Evolutionary conservation across 2,888 invertebrate species (phyloP), one percentile per base, ranked within the genome.

Genomic region (Lithophane socia): DNA sequence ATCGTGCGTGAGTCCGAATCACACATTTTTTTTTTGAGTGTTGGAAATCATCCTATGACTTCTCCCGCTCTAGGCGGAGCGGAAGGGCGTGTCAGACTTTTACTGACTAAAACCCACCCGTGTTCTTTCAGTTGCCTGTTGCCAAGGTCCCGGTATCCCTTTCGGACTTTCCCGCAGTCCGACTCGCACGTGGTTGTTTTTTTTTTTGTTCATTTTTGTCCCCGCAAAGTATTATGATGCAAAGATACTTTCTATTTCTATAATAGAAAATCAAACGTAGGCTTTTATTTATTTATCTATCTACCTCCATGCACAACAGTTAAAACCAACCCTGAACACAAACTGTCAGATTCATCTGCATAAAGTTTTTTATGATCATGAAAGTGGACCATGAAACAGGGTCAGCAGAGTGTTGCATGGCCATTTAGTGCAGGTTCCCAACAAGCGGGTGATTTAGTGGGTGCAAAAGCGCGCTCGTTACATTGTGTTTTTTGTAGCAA

Each of bases 371-470:
- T 85, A 82, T 70, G 72, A n/a, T 44, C 74, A n/a, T 42, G 58
- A 75, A 85, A 78, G 69, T 77, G 68, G 60, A 56, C 58, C 65
- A 72, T 69, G 73, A 75, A 86, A 86, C 63, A 72, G 66, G 80
- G 85, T 74, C 85, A 82, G 61, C 67, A 60, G 61, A 42, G 44
- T 58, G 69, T 66, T 78, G 61, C 66, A 70, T 2, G 58, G 70
- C 76, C 79, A 79, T 85, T 85, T 76, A 79, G 65, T 58, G 83
- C 83, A 84, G 78, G 72, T 74, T 77, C 44, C 24, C 80, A 61
- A 58, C 84, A 21, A 63, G 37, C 60, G 49, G 8, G 73, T 85
- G 84, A 84, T 82, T 79, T 84, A 84, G n/a, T 85, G 75, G 58
- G 82, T 75, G 77, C 60, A 67, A 72, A 74, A 64, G 58, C n/a